phyloP scores from a whole-genome alignment of 2,113 vertebrate species.

The Mormoops blainvillei region DNA sequence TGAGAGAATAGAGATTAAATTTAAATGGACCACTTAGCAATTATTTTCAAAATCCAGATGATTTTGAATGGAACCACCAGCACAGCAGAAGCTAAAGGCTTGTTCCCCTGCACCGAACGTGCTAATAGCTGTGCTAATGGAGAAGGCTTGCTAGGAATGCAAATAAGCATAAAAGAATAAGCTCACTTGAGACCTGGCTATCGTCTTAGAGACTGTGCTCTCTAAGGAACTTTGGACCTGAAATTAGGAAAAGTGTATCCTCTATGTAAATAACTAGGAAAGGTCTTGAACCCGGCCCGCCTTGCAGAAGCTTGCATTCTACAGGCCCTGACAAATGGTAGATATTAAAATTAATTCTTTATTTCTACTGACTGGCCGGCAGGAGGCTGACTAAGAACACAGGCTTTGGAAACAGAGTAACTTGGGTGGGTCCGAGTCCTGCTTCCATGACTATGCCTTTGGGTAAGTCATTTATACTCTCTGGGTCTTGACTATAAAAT shows the following conservation, averaged over 20 bases:
- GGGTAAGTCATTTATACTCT: neutral
- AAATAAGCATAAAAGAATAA: neutral
- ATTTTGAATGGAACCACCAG: constrained; percentile 38
- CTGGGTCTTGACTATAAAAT: neutral
- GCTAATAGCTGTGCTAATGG: constrained; percentile 29
- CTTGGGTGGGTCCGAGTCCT: neutral
- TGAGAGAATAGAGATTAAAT: constrained; percentile 21
- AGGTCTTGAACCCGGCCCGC: neutral
- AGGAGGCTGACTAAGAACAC: neutral
- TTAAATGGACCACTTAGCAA: constrained; percentile 42
- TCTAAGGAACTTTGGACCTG: neutral
- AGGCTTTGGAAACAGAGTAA: neutral
- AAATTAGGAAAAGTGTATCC: neutral
- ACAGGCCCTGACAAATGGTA: too few relatives aligned
- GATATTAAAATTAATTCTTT: neutral
- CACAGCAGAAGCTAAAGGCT: neutral
- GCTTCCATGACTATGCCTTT: neutral
- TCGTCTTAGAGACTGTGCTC: neutral
- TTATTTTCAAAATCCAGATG: constrained; percentile 57
- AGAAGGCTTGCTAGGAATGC: constrained; percentile 23
- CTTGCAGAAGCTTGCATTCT: neutral
- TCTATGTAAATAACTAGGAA: neutral
- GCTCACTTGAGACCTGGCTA: neutral
- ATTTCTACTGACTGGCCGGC: neutral
- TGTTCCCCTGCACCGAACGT: neutral